Conservation (phyloP, 1,140 invertebrate species). For the Cotesia chilonis region DNA sequence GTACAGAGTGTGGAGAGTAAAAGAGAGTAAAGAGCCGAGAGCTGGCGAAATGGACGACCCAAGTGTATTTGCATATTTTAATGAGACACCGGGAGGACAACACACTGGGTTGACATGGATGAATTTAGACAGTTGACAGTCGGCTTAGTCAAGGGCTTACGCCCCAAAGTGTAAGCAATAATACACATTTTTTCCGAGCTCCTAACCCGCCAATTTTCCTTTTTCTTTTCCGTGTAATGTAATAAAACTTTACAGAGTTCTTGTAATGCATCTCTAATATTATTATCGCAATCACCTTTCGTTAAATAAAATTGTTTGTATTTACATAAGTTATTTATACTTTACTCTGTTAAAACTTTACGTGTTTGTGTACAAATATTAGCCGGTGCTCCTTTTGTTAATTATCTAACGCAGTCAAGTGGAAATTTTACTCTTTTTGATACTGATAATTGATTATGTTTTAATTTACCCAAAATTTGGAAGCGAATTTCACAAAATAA, state of each 20-base stretch:
- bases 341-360: too few relatives aligned
- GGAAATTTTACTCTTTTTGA: too few relatives aligned
- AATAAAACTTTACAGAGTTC: neutral
- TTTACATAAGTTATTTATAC: too few relatives aligned
- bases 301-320: too few relatives aligned
- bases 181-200: neutral
- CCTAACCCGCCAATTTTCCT: neutral
- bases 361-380: too few relatives aligned
- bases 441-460: too few relatives aligned
- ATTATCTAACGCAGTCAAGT: too few relatives aligned
- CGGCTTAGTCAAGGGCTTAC: neutral
- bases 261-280: slow-evolving; percentile 32
- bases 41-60: slow-evolving; percentile 34
- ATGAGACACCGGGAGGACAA: slow-evolving; percentile 57
- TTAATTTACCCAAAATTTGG: too few relatives aligned
- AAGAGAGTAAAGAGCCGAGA: slow-evolving; percentile 4
- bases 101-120: slow-evolving; percentile 40
- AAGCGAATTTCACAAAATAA: too few relatives aligned
- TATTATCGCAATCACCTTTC: too few relatives aligned
- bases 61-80: slow-evolving; percentile 65
- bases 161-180: neutral
- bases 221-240: neutral
- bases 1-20: too few relatives aligned
- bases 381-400: too few relatives aligned
- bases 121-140: slow-evolving; percentile 22